Base-by-base conservation (phyloP, 2,888 invertebrate genomes). In the Ptilodon capucinus region DNA sequence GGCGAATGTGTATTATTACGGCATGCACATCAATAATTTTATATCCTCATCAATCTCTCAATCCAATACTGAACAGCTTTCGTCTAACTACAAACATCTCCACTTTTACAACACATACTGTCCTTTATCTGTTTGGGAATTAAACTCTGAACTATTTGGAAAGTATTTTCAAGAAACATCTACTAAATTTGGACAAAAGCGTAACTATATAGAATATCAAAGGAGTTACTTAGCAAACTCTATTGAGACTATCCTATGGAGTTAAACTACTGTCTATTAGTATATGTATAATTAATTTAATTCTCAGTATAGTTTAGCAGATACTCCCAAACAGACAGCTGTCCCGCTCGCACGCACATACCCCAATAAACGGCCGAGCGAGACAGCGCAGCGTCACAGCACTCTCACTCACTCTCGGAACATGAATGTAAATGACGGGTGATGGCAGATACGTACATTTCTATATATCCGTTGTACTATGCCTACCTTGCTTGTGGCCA, bases 401-500 rank as follows among this genome's bases (percentile, higher is more conserved):
- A 68, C 70, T 65, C 71, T 55, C 68, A 73, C 71, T 74, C 78
- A 77, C 76, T 71, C 73, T 51, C 67, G 68, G 58, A 61, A 78
- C 77, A 78, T 76, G 86, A 80, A 82, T 81, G 84, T 86, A 82
- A 76, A 81, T 86, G 81, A 73, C 73, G 71, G 88, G 80, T 85
- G 84, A 79, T 78, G 66, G 85, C 83, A 75, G 88, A 87, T 91
- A 92, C 91, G 91, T 91, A 92, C 91, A 87, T 91, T 84, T 91
- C 87, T 90, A 91, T 92, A 92, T 80, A 92, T 92, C 91, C 91
- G 90, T 79, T 85, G 91, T 79, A 91, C 91, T 84, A 92, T 91
- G 91, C 91, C 91, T 91, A 91, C 91, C 91, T 91, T 91, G 90
- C 87, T 85, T 73, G 86, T 73, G 76, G 68, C 70, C 84, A 79